phyloP scores from a whole-genome alignment of 1,140 invertebrate genomes.

The Idris sp. region DNA sequence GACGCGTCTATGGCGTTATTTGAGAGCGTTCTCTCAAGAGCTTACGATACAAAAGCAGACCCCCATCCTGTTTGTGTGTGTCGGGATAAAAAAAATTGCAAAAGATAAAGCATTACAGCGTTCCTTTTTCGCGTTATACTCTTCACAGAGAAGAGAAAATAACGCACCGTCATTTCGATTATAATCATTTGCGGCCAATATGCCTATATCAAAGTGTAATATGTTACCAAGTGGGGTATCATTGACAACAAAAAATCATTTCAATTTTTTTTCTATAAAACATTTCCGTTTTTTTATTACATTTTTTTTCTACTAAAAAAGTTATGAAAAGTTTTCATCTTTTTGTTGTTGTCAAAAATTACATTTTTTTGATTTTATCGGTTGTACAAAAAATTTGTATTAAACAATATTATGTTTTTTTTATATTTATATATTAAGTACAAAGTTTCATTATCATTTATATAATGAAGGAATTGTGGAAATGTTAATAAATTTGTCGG shows the following conservation, averaged over 20 bases:
- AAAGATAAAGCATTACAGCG: constrained; percentile 12
- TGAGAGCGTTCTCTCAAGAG: constrained; percentile 42
- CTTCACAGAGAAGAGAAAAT: constrained; percentile 18
- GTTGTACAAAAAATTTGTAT: too few relatives aligned
- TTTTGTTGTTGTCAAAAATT: too few relatives aligned
- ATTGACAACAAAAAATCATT: constrained; percentile 32
- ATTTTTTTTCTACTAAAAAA: too few relatives aligned
- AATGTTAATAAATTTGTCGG: constrained; percentile 7
- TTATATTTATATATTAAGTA: too few relatives aligned
- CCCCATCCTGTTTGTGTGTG: too few relatives aligned
- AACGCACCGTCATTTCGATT: constrained; percentile 33
- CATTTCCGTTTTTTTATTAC: too few relatives aligned
- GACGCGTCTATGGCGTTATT: constrained; percentile 28
- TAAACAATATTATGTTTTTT: too few relatives aligned
- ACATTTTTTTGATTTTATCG: too few relatives aligned
- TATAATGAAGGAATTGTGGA: too few relatives aligned
- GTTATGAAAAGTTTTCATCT: too few relatives aligned
- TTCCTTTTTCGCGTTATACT: constrained; percentile 10
- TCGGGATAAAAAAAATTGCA: neutral
- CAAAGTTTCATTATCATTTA: too few relatives aligned
- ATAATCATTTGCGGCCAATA: constrained; percentile 21
- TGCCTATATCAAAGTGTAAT: constrained; percentile 31
- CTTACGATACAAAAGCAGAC: constrained; percentile 33
- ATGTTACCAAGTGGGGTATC: constrained; percentile 17
- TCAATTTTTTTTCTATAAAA: too few relatives aligned